phyloP scores from a whole-genome alignment of 2,888 invertebrate species.

The Epinotia ramella region DNA sequence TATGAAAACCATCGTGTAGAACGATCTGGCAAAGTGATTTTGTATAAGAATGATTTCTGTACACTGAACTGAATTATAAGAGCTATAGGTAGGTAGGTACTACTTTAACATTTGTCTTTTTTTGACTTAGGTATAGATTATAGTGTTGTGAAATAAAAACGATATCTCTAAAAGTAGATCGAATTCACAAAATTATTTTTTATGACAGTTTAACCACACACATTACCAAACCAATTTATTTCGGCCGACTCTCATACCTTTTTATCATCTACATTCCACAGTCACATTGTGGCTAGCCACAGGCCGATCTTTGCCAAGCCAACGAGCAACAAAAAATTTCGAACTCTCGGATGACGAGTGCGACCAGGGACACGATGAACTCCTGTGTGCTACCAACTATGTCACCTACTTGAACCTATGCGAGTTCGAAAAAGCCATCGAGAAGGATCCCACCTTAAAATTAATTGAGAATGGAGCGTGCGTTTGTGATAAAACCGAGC shows the following conservation, averaged over 20 bases:
- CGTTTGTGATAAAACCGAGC: conserved; percentile 9
- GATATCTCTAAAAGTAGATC: no score
- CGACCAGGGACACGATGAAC: not conserved
- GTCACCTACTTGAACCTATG: conserved; percentile 35
- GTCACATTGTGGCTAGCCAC: not conserved
- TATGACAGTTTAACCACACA: not conserved
- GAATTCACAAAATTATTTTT: no score
- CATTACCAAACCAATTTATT: not conserved
- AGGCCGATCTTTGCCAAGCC: not conserved
- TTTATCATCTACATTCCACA: conserved; percentile 1
- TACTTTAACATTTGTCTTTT: no score
- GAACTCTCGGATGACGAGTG: not conserved
- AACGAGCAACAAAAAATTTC: not conserved
- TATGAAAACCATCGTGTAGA: no score
- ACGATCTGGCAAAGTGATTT: no score
- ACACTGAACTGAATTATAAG: no score
- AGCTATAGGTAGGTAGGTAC: no score
- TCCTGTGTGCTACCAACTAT: conserved; percentile 24
- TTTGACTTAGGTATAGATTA: no score
- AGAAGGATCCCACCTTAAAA: not conserved
- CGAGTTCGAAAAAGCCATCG: conserved; percentile 21
- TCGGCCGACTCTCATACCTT: not conserved
- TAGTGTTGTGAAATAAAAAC: no score
- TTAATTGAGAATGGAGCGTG: conserved; percentile 15
- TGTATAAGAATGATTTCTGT: no score